Conservation (phyloP, 2,888 invertebrate genomes). For the Macrosiphum euphorbiae region DNA sequence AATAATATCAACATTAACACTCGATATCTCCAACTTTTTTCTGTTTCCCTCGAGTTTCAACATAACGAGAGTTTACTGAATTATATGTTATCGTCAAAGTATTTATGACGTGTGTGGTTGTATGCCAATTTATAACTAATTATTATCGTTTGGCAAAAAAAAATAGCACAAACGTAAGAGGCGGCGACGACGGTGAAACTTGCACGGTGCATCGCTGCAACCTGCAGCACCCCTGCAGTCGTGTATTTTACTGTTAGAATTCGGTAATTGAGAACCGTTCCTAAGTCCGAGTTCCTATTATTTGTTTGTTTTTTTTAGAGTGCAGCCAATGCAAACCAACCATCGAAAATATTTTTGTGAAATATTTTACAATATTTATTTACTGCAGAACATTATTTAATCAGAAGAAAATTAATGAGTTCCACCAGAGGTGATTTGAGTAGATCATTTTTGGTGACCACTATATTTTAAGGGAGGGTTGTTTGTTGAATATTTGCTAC, state of each 20-base stretch:
- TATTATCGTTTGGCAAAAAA: background rate
- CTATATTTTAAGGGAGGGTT: background rate
- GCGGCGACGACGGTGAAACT: background rate
- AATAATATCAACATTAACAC: no score
- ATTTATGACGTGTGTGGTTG: background rate
- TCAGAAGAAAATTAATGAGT: background rate
- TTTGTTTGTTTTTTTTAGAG: background rate
- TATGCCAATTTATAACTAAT: background rate
- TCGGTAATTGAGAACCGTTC: background rate
- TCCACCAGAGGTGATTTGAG: background rate
- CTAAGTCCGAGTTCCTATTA: background rate
- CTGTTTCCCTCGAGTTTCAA: no score
- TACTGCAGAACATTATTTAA: no score
- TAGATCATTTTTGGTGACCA: background rate
- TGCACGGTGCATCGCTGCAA: background rate
- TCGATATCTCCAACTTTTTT: no score
- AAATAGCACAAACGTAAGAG: background rate
- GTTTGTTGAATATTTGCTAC: background rate
- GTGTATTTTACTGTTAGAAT: background rate
- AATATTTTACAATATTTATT: background rate
- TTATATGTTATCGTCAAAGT: background rate
- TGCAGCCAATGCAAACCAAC: background rate
- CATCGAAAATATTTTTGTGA: background rate
- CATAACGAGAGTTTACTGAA: no score
- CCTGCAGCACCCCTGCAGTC: background rate